A percentile compares a stretch with the other conserved stretches of the same genome.
These are phyloP conservation scores for Myathropa florea DNA, from an alignment of 2,888 invertebrate species.

Conservation along the genomic window DNA sequence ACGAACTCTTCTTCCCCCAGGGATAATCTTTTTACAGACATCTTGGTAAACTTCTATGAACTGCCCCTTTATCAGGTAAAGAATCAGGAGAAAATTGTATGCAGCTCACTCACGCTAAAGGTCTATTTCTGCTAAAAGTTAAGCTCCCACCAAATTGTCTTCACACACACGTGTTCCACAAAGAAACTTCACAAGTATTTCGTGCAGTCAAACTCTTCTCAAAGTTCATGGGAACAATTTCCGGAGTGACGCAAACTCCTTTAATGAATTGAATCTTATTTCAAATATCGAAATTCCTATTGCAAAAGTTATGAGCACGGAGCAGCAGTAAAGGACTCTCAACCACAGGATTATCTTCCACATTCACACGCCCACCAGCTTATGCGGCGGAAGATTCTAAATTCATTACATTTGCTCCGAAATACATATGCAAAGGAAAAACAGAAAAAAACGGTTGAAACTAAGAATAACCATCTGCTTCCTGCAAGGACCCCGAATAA, in stretches of 20 bases:
- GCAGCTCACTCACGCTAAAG: no score
- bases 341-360: not conserved
- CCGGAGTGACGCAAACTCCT: not conserved
- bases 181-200: no score
- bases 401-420: constrained; percentile 12
- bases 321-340: not conserved
- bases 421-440: not conserved
- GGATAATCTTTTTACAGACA: no score
- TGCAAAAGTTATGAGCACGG: not conserved
- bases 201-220: not conserved
- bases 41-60: no score
- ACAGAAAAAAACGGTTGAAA: constrained; percentile 6
- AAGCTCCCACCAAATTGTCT: no score
- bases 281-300: not conserved
- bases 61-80: no score
- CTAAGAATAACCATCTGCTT: constrained; percentile 44
- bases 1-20: no score
- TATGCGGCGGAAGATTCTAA: not conserved
- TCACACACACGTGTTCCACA: no score
- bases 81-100: no score
- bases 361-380: not conserved
- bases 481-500: constrained; percentile 12
- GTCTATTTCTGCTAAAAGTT: no score
- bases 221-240: not conserved
- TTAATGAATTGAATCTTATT: not conserved